These are phyloP conservation scores for Pachypanchax playfairii DNA, from an alignment of 2,113 vertebrate species.

Conservation along the genomic window DNA sequence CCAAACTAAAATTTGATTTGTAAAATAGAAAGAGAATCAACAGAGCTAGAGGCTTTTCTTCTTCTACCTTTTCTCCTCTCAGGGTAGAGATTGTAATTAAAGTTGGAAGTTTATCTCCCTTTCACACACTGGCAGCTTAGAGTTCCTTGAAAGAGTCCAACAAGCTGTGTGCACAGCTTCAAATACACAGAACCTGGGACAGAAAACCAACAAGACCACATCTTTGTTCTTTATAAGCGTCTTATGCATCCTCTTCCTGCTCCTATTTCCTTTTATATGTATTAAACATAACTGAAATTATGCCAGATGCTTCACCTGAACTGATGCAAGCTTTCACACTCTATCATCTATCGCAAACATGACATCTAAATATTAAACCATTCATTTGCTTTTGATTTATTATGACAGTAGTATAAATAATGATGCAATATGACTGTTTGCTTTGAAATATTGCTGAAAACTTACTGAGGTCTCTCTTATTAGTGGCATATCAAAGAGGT, in stretches of 20 bases:
- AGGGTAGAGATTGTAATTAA: conserved; percentile 78
- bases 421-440: not conserved
- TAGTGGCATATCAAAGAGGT: conserved; percentile 98
- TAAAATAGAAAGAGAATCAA: conserved; percentile 23
- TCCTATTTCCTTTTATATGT: conserved; percentile 26
- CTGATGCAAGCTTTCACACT: conserved; percentile 1
- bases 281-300: conserved; percentile 41
- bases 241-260: conserved; percentile 70
- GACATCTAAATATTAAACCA: conserved; percentile 5
- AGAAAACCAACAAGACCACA: conserved; percentile 56
- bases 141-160: conserved; percentile 82
- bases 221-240: conserved; percentile 71
- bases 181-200: conserved; percentile 60
- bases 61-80: conserved; percentile 62
- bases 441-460: not conserved
- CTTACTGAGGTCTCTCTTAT: conserved; percentile 47
- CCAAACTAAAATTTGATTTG: conserved; percentile 51
- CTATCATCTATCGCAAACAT: not conserved
- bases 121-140: conserved; percentile 81
- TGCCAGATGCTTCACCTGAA: conserved; percentile 27
- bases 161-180: conserved; percentile 60
- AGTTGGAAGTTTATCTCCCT: conserved; percentile 86
- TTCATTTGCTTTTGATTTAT: conserved; percentile 11
- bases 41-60: conserved; percentile 8
- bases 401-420: not conserved